Evolutionary conservation across 2,113 vertebrate species (phyloP).

Genomic region (Cyprinodon brontotheroides): DNA sequence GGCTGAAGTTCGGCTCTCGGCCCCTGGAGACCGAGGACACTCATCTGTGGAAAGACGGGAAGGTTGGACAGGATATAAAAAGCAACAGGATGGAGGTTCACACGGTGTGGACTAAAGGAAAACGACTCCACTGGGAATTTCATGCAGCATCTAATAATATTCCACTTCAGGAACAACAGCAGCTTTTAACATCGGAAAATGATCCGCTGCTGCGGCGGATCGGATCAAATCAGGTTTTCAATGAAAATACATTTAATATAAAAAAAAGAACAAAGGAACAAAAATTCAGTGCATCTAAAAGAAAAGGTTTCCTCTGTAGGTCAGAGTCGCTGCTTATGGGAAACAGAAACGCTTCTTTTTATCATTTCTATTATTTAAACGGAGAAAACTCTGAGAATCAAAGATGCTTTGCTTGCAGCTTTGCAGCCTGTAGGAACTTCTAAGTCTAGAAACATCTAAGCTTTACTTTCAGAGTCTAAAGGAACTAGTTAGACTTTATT

Average conservation of each 20-base stretch:
- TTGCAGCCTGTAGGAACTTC: no score
- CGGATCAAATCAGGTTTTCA: background rate
- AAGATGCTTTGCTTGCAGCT: background rate
- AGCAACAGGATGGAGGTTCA: slow-evolving; percentile 31
- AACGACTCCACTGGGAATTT: slow-evolving; percentile 16
- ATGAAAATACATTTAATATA: no score
- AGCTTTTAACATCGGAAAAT: background rate
- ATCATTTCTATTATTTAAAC: no score
- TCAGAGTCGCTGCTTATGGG: background rate
- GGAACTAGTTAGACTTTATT: no score
- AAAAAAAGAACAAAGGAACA: no score
- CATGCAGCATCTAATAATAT: slow-evolving; percentile 1
- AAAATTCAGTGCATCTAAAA: no score
- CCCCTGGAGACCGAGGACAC: slow-evolving; percentile 81
- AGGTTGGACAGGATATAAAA: slow-evolving; percentile 25
- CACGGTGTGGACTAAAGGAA: background rate
- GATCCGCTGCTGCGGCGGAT: background rate
- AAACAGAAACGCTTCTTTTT: background rate
- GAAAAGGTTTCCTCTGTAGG: background rate
- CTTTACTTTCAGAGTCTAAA: background rate
- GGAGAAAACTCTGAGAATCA: background rate
- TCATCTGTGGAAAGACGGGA: slow-evolving; percentile 74
- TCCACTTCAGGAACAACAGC: background rate
- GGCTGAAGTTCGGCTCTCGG: slow-evolving; percentile 75
- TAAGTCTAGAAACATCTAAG: background rate